Evolutionary conservation across 2,113 vertebrate genomes (phyloP), one percentile per base, ranked within the genome.

Genomic region (Prionailurus viverrinus): DNA sequence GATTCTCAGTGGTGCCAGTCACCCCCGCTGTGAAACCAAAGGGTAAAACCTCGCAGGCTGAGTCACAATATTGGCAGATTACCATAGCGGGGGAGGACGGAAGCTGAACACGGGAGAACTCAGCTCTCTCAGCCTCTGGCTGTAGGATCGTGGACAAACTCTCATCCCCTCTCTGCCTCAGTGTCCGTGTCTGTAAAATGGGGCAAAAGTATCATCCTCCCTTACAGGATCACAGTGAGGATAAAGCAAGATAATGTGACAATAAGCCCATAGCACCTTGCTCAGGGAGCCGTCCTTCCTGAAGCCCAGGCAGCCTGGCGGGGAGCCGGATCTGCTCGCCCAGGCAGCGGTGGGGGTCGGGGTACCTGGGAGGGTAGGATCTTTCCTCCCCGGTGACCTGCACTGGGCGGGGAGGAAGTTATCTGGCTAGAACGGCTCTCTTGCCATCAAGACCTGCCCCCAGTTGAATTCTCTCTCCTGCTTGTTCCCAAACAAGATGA

Each of bases 131-230:
- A 82, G 48, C 63, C 51, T 53, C 79, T 21, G 36, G 39, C 8
- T 61, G 45, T 74, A 12, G 31, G 27, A 69, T 12, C 1, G 0
- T 18, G 27, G 61, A 69, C 19, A 78, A 80, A 61, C 31, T 48
- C 21, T 89, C 29, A 21, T 33, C 2, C 8, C 29, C 16, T 73
- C 71, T 68, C 33, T 73, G 89, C 63, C 80, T 83, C 71, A 0
- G 6, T 55, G 65, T 85, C 36, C 82, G 90, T 48, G 15, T 85
- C 71, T 88, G 29, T 91, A 81, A 53, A 89, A 69, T 4, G 13
- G 41, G 21, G 27, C 29, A 66, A 69, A 88, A 78, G 48, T 19
- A 53, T 21, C 29, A 16, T 16, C 15, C 31, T 86, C 5, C 27
- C 36, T 80, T 45, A 10, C 5, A n/a, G 45, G 76, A 93, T 36